These are phyloP conservation scores for Daktulosphaira vitifoliae DNA, from an alignment of 1,140 invertebrate genomes.

Conservation along the genomic window DNA sequence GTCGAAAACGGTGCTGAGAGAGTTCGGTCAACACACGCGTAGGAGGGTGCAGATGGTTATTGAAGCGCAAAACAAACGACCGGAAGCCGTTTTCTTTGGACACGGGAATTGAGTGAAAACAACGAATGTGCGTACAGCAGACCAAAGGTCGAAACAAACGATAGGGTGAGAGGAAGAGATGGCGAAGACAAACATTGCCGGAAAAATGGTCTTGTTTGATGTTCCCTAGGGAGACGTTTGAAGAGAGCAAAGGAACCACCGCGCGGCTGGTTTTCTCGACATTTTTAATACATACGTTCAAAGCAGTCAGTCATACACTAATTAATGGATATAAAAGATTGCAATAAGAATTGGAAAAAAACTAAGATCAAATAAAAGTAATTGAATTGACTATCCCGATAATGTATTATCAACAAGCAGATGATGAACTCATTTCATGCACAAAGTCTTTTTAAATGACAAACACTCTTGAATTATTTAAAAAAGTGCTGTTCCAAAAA, in stretches of 20 bases:
- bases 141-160: background rate
- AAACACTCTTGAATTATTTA: too few relatives aligned
- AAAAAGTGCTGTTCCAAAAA: too few relatives aligned
- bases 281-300: background rate
- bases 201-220: slow-evolving; percentile 23
- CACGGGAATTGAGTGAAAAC: slow-evolving; percentile 17
- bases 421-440: too few relatives aligned
- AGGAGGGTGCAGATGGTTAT: background rate
- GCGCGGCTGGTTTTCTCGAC: background rate
- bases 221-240: slow-evolving; percentile 7
- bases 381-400: too few relatives aligned
- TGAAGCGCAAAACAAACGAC: slow-evolving; percentile 30
- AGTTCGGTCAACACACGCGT: slow-evolving; percentile 3
- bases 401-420: too few relatives aligned
- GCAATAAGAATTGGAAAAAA: too few relatives aligned
- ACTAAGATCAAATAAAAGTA: too few relatives aligned
- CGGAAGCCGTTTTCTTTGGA: slow-evolving; percentile 25
- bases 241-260: background rate
- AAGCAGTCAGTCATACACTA: background rate
- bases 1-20: background rate
- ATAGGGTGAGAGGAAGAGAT: background rate
- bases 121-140: background rate
- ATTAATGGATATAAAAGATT: slow-evolving; percentile 20
- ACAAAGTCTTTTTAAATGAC: too few relatives aligned
- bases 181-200: slow-evolving; percentile 15